Conservation (phyloP, 2,797 vertebrate species). For the Momotus momota region DNA sequence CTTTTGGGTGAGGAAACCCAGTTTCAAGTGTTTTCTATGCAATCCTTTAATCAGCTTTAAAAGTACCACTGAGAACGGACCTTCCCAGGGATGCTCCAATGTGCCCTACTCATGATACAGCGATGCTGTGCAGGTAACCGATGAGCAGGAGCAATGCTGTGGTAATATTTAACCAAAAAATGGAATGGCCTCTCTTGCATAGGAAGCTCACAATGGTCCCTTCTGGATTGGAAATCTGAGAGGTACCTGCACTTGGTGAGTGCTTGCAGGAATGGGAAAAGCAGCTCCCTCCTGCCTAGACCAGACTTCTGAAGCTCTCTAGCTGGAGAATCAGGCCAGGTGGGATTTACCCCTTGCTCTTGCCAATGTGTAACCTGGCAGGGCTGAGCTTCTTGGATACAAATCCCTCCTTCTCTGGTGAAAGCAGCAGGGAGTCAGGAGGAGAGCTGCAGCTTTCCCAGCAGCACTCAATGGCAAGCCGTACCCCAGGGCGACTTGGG, state of each 20-base stretch:
- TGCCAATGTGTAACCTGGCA: conserved; percentile 48
- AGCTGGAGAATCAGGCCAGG: background rate
- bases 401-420: background rate
- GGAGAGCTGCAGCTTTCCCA: background rate
- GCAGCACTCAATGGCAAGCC: background rate
- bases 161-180: background rate
- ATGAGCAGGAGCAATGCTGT: background rate
- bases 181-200: background rate
- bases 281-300: background rate
- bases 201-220: background rate
- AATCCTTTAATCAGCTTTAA: background rate
- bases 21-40: background rate
- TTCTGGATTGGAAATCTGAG: conserved; percentile 15
- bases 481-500: background rate
- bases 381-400: background rate
- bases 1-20: background rate
- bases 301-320: conserved; percentile 13
- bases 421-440: background rate
- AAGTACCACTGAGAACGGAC: background rate
- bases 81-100: background rate
- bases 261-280: background rate
- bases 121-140: background rate
- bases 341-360: conserved; percentile 37
- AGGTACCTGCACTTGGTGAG: background rate
- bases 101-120: background rate